Evolutionary conservation across 1,140 invertebrate species (phyloP), one percentile per base, ranked within the genome.

Genomic region (Halesus radiatus): DNA sequence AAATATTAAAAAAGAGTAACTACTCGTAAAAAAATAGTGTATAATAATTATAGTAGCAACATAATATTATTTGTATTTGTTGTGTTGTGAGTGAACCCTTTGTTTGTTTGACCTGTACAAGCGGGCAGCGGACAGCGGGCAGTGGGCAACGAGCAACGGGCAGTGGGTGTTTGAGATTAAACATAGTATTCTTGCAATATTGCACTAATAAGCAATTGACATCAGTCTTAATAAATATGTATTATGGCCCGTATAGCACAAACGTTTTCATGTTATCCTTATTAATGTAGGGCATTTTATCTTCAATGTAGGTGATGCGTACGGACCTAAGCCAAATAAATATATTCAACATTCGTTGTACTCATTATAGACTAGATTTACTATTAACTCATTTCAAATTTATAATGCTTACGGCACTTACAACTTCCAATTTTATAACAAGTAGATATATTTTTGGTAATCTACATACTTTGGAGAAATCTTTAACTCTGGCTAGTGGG

Each of bases 381-480:
- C 54, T 56, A 75, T 75, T 23, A 75, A 54, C 53, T 75, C 15
- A 58, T 75, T 75, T 75, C 23, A 54, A 66, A 68, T 78, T 53
- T 79, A 64, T 79, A 60, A 79, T 52, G 68, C 78, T 79, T 74
- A 62, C 52, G 58, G 78, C 78, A 79, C 78, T 79, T 79, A 45
- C 64, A 79, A 73, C 78, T 79, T 79, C 78, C 78, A 79, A 79
- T 79, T 64, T 78, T 52, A 78, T 78, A 76, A 58, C 58, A 78
- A 76, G 52, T 79, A 79, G 68, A 74, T 74, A 72, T 79, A 79
- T 72, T 79, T 79, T 74, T 79, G 72, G 68, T 74, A 64, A 56
- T 74, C 77, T 79, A 79, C 53, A 73, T 78, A 72, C 68, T 79
- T 79, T 79, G 56, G 58, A 80, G 18, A 80, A 75, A 76, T 76